Evolutionary conservation across 30 jellyfish, hydroid and myxozoan genomes (phyloP).

Genomic region (Morbakka virulenta): DNA sequence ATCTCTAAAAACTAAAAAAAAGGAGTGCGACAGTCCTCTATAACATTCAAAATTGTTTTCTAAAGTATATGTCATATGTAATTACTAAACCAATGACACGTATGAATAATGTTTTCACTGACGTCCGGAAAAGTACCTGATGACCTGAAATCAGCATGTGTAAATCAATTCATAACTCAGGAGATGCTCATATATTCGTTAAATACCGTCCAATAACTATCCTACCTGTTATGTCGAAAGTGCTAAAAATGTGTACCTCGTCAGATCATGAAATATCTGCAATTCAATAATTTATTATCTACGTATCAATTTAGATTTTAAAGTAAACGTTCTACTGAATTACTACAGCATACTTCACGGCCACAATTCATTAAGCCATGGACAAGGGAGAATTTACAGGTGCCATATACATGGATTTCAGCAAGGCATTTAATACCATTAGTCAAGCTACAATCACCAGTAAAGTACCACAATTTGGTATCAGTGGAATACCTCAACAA

Average conservation of each 20-base stretch:
- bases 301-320: conserved; percentile 35
- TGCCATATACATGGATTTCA: conserved; percentile 30
- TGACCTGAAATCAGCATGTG: conserved; percentile 42
- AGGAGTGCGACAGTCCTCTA: no score
- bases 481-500: conserved; percentile 10
- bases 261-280: conserved; percentile 27
- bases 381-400: conserved; percentile 37
- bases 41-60: conserved; percentile 37
- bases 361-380: conserved; percentile 31
- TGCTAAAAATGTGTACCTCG: no score
- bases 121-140: conserved; percentile 35
- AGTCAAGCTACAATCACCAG: conserved; percentile 19
- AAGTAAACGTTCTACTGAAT: conserved; percentile 39
- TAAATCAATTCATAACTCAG: conserved; percentile 38
- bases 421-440: conserved; percentile 54
- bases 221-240: conserved; percentile 28
- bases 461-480: conserved; percentile 42
- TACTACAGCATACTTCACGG: conserved; percentile 49
- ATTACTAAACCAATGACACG: conserved; percentile 35
- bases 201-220: conserved; percentile 54
- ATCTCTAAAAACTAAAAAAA: no score
- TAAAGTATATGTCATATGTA: conserved; percentile 23
- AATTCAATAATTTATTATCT: conserved; percentile 18
- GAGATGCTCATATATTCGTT: conserved; percentile 9
- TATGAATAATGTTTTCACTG: conserved; percentile 27